Percentiles rank a stretch among this genome's conserved stretches.
phyloP scores from a whole-genome alignment of 2,888 invertebrate genomes.

The Acleris holmiana region DNA sequence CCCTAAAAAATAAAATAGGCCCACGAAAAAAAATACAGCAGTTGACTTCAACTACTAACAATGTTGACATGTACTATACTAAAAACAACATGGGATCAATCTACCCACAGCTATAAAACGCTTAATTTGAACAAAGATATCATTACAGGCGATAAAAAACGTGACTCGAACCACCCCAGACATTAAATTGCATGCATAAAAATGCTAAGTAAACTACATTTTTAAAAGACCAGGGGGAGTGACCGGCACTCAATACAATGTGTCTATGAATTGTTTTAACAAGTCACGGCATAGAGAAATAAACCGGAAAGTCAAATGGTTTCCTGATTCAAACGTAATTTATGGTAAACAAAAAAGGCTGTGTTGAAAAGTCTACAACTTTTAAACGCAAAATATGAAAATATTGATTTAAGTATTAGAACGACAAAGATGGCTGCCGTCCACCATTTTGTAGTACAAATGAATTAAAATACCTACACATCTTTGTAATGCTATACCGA shows the following conservation, averaged over 20 bases:
- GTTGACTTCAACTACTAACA: conserved; percentile 1
- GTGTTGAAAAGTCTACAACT: background rate
- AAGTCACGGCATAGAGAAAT: conserved; percentile 17
- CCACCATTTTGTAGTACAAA: background rate
- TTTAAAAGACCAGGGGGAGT: conserved; percentile 24
- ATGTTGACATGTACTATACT: conserved; percentile 12
- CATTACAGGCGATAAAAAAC: conserved; percentile 34
- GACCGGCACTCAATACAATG: background rate
- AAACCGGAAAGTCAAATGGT: too few species aligned
- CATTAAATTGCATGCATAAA: conserved; percentile 27
- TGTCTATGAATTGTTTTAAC: conserved; percentile 12
- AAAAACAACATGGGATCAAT: conserved; percentile 17
- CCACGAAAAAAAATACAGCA: background rate
- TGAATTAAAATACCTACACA: too few species aligned
- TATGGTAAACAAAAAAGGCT: background rate
- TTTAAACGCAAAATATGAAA: too few species aligned
- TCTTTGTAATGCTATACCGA: too few species aligned
- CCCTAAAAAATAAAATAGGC: background rate
- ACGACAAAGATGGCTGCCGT: too few species aligned
- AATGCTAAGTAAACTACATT: conserved; percentile 34
- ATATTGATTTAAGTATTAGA: too few species aligned
- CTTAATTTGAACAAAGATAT: conserved; percentile 36
- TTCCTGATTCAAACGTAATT: too few species aligned
- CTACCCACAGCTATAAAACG: conserved; percentile 25
- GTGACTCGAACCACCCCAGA: conserved; percentile 22